A percentile compares a stretch with the other conserved stretches of the same genome.
These are phyloP conservation scores for Chirona hameri DNA, from an alignment of 2,888 invertebrate genomes.

Conservation along the genomic window DNA sequence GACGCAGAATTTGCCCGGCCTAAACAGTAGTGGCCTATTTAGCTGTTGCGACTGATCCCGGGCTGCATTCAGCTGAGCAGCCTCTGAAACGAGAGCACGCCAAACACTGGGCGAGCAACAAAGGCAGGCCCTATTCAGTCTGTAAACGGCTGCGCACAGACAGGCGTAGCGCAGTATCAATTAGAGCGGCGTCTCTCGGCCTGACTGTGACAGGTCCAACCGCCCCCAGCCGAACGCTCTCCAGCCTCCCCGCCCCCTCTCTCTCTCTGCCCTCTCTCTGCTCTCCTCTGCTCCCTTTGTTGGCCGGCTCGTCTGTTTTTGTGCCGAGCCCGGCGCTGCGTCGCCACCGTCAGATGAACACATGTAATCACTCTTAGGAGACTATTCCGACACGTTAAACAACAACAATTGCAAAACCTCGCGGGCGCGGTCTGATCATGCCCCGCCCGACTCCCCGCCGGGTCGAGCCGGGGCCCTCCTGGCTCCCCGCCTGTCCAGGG, in stretches of 20 bases:
- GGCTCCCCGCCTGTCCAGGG: neutral
- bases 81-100: too few species aligned
- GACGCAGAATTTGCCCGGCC: too few species aligned
- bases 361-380: constrained; percentile 25
- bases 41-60: too few species aligned
- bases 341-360: neutral
- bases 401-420: constrained; percentile 7
- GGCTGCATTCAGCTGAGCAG: too few species aligned
- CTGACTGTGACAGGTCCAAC: neutral
- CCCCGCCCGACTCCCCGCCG: too few species aligned
- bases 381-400: constrained; percentile 23
- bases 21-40: too few species aligned
- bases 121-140: too few species aligned
- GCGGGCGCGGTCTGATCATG: neutral
- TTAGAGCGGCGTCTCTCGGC: neutral
- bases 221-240: neutral
- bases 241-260: neutral
- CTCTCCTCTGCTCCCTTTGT: neutral
- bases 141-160: too few species aligned
- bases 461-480: neutral
- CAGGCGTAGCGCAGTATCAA: too few species aligned
- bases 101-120: too few species aligned
- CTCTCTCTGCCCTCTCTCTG: neutral
- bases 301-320: neutral
- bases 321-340: neutral